Evolutionary conservation across 2,113 vertebrate genomes (phyloP), one percentile per base, ranked within the genome.

Genomic region (Litocranius walleri): DNA sequence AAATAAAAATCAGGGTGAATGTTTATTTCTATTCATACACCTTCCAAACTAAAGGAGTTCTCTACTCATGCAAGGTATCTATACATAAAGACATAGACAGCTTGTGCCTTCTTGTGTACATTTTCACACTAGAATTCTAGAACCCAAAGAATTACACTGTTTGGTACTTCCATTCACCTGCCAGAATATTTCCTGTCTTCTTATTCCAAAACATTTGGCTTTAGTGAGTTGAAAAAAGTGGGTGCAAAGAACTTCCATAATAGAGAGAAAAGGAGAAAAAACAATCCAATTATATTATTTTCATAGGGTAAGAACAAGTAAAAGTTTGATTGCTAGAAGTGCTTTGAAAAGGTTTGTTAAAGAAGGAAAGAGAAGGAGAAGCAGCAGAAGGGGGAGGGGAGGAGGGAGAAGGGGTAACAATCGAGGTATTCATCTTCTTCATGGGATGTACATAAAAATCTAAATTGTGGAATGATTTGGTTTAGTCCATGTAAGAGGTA

Each of bases 381-480:
- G 16, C 3, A 30, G 33, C 8, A 71, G 2, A 10, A 90, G 7
- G n/a, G 3, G 7, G 33, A 1, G 23, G 2, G 1, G 36, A 17
- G 17, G 13, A 88, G 48, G 6, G 33, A 57, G 13, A 56, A 84
- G 1, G 33, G 30, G 15, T 36, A 21, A 57, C 36, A 59, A 27
- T 84, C 11, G 8, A n/a, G 54, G 3, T 2, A n/a, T 61, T n/a
- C 15, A 17, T 27, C 17, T 11, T 30, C 17, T 10, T 77, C 40
- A 16, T 36, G 57, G 30, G 67, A 93, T n/a, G 8, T 45, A 16
- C 23, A 57, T 91, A 36, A 57, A 80, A 82, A 61, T 56, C 36
- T 83, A 88, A 50, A 52, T 9, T 25, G 27, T 12, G 5, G 11
- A 50, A 52, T 71, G 13, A 56, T 56, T 84, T 61, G 9, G 7